Percentiles rank a stretch among this genome's conserved stretches.
phyloP scores from a whole-genome alignment of 2,888 invertebrate species.

The Polia nebulosa region DNA sequence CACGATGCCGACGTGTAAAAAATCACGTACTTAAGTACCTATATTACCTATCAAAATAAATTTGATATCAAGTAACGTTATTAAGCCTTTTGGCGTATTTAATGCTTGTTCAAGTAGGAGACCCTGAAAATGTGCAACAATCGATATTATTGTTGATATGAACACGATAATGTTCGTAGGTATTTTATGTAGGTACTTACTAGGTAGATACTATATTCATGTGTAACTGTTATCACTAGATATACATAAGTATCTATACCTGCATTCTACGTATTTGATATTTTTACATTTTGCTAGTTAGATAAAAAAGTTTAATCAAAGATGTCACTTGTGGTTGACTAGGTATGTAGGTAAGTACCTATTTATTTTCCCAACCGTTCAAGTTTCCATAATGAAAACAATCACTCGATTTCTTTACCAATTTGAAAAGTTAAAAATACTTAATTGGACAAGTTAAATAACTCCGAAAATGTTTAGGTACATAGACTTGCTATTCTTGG shows the following conservation, averaged over 20 bases:
- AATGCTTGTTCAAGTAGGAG: constrained; percentile 21
- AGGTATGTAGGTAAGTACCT: no score
- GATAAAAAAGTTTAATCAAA: constrained; percentile 18
- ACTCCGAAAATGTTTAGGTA: no score
- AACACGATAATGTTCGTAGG: constrained; percentile 14
- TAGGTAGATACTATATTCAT: neutral
- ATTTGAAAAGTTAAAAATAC: neutral
- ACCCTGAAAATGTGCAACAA: constrained; percentile 48
- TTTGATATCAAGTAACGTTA: constrained; percentile 22
- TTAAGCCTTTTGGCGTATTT: constrained; percentile 30
- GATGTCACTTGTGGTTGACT: constrained; percentile 22
- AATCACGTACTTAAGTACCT: constrained; percentile 29
- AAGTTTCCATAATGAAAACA: constrained; percentile 3
- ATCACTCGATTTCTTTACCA: neutral
- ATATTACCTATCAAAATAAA: constrained; percentile 33
- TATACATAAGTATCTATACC: constrained; percentile 10
- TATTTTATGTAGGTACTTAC: neutral
- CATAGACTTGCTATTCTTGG: neutral
- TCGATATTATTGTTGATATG: constrained; percentile 25
- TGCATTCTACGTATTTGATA: constrained; percentile 2
- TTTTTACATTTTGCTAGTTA: constrained; percentile 27
- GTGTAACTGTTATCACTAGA: constrained; percentile 11
- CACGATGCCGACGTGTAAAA: constrained; percentile 34
- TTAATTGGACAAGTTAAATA: neutral
- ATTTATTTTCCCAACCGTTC: constrained; percentile 15